Conservation (phyloP, 2,113 vertebrate genomes). For the Hydropotes inermis region DNA sequence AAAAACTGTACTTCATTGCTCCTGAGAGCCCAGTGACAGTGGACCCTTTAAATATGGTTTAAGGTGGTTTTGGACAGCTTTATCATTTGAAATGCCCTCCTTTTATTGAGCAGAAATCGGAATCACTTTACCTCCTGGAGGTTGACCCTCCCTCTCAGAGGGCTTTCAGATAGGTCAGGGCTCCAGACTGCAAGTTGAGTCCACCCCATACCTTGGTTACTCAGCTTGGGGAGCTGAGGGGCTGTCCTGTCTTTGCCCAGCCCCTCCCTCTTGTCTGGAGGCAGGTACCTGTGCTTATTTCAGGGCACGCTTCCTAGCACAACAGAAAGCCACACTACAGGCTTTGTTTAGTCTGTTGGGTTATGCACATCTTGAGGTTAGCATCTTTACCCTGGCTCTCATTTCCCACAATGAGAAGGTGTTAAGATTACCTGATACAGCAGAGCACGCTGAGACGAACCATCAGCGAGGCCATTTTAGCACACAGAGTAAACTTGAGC, state of each 20-base stretch:
- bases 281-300: background rate
- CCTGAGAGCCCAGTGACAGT: background rate
- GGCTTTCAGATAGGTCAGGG: background rate
- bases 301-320: background rate
- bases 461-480: background rate
- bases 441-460: too few relatives aligned
- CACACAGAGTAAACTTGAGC: background rate
- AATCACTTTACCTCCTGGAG: background rate
- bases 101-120: background rate
- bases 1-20: background rate
- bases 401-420: background rate
- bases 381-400: background rate
- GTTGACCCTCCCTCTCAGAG: rapidly evolving
- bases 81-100: background rate
- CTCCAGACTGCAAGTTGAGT: background rate
- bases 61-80: background rate
- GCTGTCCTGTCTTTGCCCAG: background rate
- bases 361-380: background rate
- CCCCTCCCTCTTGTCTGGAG: background rate
- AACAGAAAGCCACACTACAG: background rate
- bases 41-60: background rate
- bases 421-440: background rate
- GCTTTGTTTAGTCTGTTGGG: background rate
- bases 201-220: background rate
- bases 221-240: background rate